Conservation (phyloP, 2,113 vertebrate genomes). For the Embiotoca jacksoni region DNA sequence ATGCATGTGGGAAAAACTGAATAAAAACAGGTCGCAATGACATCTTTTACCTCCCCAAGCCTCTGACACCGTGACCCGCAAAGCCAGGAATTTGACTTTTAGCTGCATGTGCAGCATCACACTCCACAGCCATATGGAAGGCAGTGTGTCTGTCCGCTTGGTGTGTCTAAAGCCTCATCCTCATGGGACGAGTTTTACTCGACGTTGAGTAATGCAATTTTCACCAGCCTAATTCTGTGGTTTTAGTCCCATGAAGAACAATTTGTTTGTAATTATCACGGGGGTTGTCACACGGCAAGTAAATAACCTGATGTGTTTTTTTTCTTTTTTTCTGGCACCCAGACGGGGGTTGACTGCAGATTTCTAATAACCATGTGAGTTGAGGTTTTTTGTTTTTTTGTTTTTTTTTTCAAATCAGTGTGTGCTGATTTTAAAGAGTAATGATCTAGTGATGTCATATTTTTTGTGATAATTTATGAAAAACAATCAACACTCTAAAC, state of each 20-base stretch:
- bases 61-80: conserved; percentile 35
- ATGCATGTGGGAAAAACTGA: conserved; percentile 19
- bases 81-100: conserved; percentile 38
- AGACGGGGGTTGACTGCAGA: background rate
- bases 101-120: conserved; percentile 30
- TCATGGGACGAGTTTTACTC: conserved; percentile 32
- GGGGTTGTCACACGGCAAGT: background rate
- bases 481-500: too few species aligned
- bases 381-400: background rate
- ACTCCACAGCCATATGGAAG: conserved; percentile 43
- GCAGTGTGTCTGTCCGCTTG: conserved; percentile 6
- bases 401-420: background rate
- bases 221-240: conserved; percentile 10
- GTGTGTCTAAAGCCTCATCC: conserved; percentile 20
- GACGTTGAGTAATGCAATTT: conserved; percentile 17
- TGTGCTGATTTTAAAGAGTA: background rate
- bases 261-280: conserved; percentile 32
- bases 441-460: background rate
- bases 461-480: too few species aligned
- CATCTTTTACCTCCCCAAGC: conserved; percentile 1
- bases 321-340: background rate
- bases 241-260: conserved; percentile 31
- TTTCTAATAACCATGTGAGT: background rate
- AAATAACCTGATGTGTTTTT: conserved; percentile 10
- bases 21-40: conserved; percentile 32